phyloP scores from a whole-genome alignment of 2,888 invertebrate genomes.

The Euproctis similis region DNA sequence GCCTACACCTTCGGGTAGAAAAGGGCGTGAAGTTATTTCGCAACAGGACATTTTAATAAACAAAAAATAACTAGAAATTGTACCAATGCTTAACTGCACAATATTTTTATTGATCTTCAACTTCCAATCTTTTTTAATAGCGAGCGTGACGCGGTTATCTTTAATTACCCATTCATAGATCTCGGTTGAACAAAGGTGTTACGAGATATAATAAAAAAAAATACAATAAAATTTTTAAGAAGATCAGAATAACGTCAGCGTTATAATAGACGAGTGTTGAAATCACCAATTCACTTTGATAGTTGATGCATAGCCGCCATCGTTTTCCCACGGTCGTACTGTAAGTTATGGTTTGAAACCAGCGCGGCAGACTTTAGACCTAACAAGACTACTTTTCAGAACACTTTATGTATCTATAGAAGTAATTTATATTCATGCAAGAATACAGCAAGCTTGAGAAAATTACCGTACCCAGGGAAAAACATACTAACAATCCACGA shows the following conservation, averaged over 20 bases:
- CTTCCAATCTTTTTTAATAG: neutral
- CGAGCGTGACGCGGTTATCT: neutral
- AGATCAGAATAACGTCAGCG: neutral
- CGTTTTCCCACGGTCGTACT: neutral
- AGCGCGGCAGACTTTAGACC: too few relatives aligned
- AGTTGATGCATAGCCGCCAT: neutral
- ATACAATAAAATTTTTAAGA: neutral
- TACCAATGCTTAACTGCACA: too few relatives aligned
- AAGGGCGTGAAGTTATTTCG: too few relatives aligned
- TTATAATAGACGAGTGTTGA: constrained; percentile 1
- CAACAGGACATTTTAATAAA: too few relatives aligned
- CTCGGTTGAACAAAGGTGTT: neutral
- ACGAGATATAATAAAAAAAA: neutral
- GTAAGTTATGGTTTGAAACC: neutral
- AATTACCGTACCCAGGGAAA: neutral
- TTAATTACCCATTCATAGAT: neutral
- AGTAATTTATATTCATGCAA: constrained; percentile 3
- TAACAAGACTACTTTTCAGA: neutral
- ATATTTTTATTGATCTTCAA: neutral
- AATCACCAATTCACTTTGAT: neutral
- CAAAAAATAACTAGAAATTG: too few relatives aligned
- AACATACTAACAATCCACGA: neutral
- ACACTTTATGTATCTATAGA: constrained; percentile 3
- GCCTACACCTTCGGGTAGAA: too few relatives aligned
- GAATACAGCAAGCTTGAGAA: neutral